phyloP scores from a whole-genome alignment of 2,888 invertebrate genomes.

The Yponomeuta sedellus region DNA sequence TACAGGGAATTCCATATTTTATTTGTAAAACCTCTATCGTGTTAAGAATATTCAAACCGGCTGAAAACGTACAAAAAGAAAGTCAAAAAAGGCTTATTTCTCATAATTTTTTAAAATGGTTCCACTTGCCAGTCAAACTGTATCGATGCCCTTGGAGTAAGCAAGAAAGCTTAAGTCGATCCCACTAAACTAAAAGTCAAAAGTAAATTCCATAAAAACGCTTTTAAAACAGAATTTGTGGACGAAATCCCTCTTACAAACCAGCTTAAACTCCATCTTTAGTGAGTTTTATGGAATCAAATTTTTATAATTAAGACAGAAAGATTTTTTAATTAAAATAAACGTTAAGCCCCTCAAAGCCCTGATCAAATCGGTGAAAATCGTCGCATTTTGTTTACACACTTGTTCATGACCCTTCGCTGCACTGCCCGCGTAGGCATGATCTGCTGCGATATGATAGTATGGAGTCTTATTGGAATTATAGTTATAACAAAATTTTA shows the following conservation, averaged over 20 bases:
- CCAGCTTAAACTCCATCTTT: no score
- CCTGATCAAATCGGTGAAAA: constrained; percentile 53
- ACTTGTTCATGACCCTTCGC: constrained; percentile 64
- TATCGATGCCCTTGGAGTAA: neutral
- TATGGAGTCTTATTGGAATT: constrained; percentile 29
- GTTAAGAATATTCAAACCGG: neutral
- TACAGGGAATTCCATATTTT: no score
- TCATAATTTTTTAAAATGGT: neutral
- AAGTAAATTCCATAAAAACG: no score
- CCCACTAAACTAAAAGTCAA: no score
- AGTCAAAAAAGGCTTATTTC: neutral
- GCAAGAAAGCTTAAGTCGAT: no score
- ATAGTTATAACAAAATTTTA: neutral
- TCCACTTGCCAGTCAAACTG: neutral
- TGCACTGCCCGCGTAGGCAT: constrained; percentile 49
- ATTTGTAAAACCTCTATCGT: neutral
- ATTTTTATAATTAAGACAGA: no score
- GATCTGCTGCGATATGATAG: constrained; percentile 29
- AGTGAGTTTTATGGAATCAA: no score
- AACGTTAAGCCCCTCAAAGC: constrained; percentile 36
- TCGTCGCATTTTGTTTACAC: constrained; percentile 53
- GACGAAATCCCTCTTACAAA: no score
- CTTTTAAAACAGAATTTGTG: no score
- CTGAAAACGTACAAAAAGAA: neutral
- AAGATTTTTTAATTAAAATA: constrained; percentile 21